Evolutionary conservation across 2,113 vertebrate species (phyloP).

Genomic region (Tachycineta bicolor): DNA sequence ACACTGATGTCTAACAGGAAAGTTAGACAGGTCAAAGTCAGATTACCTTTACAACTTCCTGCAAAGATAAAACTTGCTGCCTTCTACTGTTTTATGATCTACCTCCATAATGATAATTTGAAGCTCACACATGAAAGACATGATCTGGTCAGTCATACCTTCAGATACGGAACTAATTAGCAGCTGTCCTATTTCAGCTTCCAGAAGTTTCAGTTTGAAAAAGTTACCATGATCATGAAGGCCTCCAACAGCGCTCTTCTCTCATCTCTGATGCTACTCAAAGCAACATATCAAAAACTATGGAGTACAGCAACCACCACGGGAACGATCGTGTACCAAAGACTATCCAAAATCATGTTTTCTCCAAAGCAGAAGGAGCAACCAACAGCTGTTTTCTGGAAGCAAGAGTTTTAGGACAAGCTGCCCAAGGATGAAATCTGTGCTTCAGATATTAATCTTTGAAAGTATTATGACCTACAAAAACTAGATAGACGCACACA

Average conservation of each 20-base stretch:
- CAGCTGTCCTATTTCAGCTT: slow-evolving; percentile 32
- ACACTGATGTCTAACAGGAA: neutral
- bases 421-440: neutral
- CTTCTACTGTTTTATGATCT: neutral
- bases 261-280: neutral
- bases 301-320: neutral
- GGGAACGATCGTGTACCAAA: neutral
- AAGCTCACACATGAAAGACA: neutral
- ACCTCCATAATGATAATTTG: neutral
- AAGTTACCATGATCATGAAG: neutral
- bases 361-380: neutral
- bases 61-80: neutral
- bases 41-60: neutral
- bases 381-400: neutral
- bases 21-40: slow-evolving; percentile 28
- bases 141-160: neutral
- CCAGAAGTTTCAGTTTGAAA: neutral
- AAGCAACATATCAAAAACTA: neutral
- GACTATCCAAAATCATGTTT: neutral
- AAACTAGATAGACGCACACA: neutral
- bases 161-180: neutral
- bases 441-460: neutral
- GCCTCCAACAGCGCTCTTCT: neutral
- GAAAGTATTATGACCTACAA: neutral
- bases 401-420: neutral